A percentile compares a stretch with the other conserved stretches of the same genome.
Evolutionary conservation across 2,113 vertebrate genomes (phyloP).

Genomic region (Plestiodon gilberti): DNA sequence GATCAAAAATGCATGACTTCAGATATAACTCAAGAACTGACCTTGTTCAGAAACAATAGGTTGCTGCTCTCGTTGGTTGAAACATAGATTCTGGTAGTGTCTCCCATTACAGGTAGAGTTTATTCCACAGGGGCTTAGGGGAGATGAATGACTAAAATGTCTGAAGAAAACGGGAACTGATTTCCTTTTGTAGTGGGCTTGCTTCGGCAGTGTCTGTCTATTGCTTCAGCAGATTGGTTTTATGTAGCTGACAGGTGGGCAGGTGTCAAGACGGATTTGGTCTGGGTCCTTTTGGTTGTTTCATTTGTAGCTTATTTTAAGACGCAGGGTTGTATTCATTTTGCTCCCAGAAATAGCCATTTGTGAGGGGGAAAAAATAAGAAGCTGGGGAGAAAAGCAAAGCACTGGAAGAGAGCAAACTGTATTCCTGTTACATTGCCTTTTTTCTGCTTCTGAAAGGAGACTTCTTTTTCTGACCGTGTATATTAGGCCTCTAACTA

Average conservation of each 20-base stretch:
- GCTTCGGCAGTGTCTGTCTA: constrained; percentile 6
- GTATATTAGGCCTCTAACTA: background rate
- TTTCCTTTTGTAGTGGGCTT: constrained; percentile 25
- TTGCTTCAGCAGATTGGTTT: constrained; percentile 42
- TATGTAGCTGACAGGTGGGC: constrained; percentile 19
- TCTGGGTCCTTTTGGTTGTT: constrained; percentile 29
- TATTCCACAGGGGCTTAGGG: constrained; percentile 11
- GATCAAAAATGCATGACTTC: constrained; percentile 32
- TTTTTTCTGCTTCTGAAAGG: background rate
- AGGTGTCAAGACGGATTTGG: constrained; percentile 1
- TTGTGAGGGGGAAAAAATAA: background rate
- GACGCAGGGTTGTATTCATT: background rate
- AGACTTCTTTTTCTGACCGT: background rate
- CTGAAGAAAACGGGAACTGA: constrained; percentile 40
- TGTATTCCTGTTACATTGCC: background rate
- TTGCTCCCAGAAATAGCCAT: background rate
- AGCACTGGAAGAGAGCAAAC: background rate
- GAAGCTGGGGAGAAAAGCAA: background rate
- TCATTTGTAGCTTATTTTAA: constrained; percentile 15
- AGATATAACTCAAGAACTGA: constrained; percentile 8
- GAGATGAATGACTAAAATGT: constrained; percentile 38
- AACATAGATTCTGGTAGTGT: constrained; percentile 11
- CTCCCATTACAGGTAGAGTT: constrained; percentile 20
- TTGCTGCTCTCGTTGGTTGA: constrained; percentile 19
- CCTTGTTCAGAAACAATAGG: background rate